These are phyloP conservation scores for Sebastes elongatus DNA, from an alignment of 2,797 vertebrate genomes.

Conservation along the genomic window DNA sequence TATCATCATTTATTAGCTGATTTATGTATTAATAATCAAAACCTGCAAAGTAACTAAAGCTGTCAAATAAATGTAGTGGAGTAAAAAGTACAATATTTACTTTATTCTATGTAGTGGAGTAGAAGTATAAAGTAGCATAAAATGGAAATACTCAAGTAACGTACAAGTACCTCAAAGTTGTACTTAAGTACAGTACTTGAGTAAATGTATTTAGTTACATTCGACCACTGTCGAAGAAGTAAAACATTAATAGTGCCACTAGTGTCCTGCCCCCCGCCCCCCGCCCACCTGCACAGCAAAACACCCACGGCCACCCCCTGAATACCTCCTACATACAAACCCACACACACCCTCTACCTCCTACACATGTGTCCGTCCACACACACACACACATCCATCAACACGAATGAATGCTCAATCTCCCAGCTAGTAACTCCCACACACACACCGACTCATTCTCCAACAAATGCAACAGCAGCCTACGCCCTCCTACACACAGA, in stretches of 20 bases:
- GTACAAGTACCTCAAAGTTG: rapidly evolving
- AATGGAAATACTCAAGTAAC: too few relatives aligned
- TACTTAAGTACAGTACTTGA: too few relatives aligned
- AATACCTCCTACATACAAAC: conserved; percentile 56
- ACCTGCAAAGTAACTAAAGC: too few relatives aligned
- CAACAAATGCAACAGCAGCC: conserved; percentile 39
- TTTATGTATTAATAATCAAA: too few relatives aligned
- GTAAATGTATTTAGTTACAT: too few relatives aligned
- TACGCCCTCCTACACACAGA: conserved; percentile 38
- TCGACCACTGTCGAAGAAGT: too few relatives aligned
- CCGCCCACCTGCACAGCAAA: conserved; percentile 12
- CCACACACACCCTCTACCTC: conserved; percentile 41
- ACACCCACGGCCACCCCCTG: conserved; percentile 52
- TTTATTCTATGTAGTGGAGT: too few relatives aligned
- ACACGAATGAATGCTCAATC: conserved; percentile 59
- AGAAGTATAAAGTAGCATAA: too few relatives aligned
- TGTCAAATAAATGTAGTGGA: too few relatives aligned
- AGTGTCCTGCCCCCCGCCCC: neutral
- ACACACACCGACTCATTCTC: conserved; percentile 50
- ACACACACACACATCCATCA: conserved; percentile 66
- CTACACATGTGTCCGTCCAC: conserved; percentile 44
- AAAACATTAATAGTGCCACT: neutral
- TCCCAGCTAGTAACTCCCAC: conserved; percentile 54
- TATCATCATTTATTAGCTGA: too few relatives aligned
- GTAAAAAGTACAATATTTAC: too few relatives aligned